Evolutionary conservation across 2,113 vertebrate genomes (phyloP).

Genomic region (Actenoides hombroni): DNA sequence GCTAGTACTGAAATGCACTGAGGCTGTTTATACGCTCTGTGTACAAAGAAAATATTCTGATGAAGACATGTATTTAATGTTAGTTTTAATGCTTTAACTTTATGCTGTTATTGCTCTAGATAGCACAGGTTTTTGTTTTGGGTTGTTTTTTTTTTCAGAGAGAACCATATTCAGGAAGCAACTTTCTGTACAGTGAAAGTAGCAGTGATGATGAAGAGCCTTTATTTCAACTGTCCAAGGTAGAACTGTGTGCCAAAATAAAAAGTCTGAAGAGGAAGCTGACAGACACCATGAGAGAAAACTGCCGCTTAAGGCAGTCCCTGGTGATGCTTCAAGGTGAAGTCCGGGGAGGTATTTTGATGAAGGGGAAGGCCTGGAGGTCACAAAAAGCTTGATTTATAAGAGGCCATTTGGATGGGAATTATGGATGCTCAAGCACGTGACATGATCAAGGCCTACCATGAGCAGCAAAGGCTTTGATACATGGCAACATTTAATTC

Average conservation of each 20-base stretch:
- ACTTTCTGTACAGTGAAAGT: conserved; percentile 70
- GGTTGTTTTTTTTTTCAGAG: conserved; percentile 44
- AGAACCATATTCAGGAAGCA: conserved; percentile 66
- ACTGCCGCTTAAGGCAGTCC: conserved; percentile 75
- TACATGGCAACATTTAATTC: conserved; percentile 4
- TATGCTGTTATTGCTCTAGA: background rate
- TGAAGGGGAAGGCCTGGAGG: background rate
- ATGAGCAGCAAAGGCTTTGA: background rate
- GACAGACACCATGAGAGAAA: conserved; percentile 71
- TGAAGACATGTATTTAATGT: background rate
- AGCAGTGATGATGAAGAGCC: conserved; percentile 78
- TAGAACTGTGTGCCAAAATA: conserved; percentile 74
- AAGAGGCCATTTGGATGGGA: background rate
- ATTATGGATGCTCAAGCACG: background rate
- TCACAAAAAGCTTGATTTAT: conserved; percentile 16
- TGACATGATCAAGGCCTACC: background rate
- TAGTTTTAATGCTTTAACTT: background rate
- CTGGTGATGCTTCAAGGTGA: conserved; percentile 80
- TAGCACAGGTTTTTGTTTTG: background rate
- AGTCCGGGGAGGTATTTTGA: background rate
- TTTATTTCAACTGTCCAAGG: conserved; percentile 75
- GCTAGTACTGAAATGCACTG: background rate
- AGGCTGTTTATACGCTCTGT: background rate
- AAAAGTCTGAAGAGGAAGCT: conserved; percentile 74
- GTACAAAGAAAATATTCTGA: background rate